Evolutionary conservation across 2,797 vertebrate species (phyloP), one percentile per base, ranked within the genome.

Genomic region (Basileuterus tristriatus): DNA sequence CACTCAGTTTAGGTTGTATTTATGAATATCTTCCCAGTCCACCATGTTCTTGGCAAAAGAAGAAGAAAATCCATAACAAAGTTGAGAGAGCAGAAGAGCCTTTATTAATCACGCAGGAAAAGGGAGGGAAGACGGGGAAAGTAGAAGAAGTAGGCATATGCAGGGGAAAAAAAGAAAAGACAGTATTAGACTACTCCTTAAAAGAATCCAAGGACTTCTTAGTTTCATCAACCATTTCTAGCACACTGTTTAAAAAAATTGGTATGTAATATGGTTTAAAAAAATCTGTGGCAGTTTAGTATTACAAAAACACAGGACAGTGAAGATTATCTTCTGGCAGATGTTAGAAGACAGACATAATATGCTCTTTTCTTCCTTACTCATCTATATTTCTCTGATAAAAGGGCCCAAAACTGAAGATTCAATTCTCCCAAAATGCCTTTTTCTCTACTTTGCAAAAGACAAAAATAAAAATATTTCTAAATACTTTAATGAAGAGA

Each of bases 1-100:
- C 90, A 84, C 44, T 87, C 87, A 81, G 47, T 76, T 87, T 89
- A 79, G 77, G 53, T 27, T 89, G 74, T 75, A 89, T n/a, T 93
- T 62, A 75, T 69, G 15, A 86, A 6, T 71, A 83, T 81, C 93
- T 82, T 90, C 53, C 83, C 89, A 84, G 62, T 71, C 84, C 77
- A 81, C 46, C 87, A 79, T 15, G 34, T 60, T 78, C 89, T 82
- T 76, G 62, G 55, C 46, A 95, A 87, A 81, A 32, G 64, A 87
- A 91, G 46, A 89, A 90, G 49, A 93, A 93, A 90, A 90, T 81
- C 58, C 53, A 0, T 22, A 81, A 87, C 21, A 68, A 34, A 92
- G 37, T 52, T 83, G 58, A 43, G 53, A 88, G 37, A 86, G 55
- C 22, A 91, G 71, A 94, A 77, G 58, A 49, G 44, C 47, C 80